Evolutionary conservation across 2,113 vertebrate genomes (phyloP).

Genomic region (Oreochromis spilurus): DNA sequence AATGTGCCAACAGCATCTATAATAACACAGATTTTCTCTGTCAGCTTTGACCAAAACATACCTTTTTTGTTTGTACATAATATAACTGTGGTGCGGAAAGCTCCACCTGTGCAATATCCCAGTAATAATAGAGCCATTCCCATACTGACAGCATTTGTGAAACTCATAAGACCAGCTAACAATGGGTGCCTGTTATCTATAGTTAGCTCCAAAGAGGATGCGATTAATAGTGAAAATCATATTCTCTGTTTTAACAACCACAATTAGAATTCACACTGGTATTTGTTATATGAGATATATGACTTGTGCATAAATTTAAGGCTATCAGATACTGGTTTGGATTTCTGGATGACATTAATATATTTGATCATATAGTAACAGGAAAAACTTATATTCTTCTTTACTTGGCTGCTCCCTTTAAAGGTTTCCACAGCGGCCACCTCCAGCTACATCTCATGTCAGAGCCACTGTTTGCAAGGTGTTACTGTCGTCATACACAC

Average conservation of each 20-base stretch:
- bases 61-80: background rate
- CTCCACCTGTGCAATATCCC: background rate
- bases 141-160: background rate
- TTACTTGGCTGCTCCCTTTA: background rate
- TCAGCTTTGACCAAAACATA: background rate
- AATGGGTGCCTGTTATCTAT: background rate
- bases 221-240: background rate
- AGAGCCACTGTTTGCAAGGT: background rate
- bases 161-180: background rate
- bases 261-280: background rate
- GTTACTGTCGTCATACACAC: background rate
- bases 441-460: background rate
- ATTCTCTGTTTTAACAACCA: background rate
- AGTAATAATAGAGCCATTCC: background rate
- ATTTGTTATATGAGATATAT: background rate
- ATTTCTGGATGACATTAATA: background rate
- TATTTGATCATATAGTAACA: background rate
- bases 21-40: background rate
- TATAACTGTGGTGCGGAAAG: background rate
- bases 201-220: background rate
- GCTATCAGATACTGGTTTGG: background rate
- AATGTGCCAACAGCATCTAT: background rate
- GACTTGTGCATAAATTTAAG: background rate
- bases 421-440: background rate
- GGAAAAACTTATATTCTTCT: background rate